Percentiles rank a stretch among this genome's conserved stretches.
Conservation (phyloP, 2,888 invertebrate species). For the Notodonta dromedarius region DNA sequence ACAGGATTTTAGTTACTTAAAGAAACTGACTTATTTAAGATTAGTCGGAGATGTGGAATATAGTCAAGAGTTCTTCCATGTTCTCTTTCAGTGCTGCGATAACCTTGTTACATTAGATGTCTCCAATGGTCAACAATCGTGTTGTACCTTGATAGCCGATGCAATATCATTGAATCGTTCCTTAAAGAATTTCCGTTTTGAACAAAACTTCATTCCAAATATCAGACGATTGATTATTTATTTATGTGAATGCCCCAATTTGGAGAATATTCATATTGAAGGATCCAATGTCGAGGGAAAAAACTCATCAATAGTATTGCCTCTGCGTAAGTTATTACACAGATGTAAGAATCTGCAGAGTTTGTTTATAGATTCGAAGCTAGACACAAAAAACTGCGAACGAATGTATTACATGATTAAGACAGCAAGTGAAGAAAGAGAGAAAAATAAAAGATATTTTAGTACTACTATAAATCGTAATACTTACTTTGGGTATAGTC, state of each 20-base stretch:
- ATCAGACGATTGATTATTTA: not conserved
- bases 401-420: too few relatives aligned
- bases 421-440: too few relatives aligned
- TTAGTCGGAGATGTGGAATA: not conserved
- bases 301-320: not conserved
- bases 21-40: not conserved
- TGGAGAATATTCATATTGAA: not conserved
- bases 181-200: constrained; percentile 1
- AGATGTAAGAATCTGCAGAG: not conserved
- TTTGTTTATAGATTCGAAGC: not conserved
- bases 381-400: too few relatives aligned
- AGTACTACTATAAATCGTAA: too few relatives aligned
- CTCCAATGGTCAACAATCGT: not conserved
- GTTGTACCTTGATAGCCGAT: not conserved
- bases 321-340: not conserved
- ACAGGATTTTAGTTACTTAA: not conserved
- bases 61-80: not conserved
- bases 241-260: not conserved
- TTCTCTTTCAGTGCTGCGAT: not conserved
- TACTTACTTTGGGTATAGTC: too few relatives aligned
- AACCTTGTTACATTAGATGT: not conserved
- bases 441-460: too few relatives aligned
- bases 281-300: not conserved
- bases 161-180: not conserved
- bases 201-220: not conserved